Evolutionary conservation across 2,888 invertebrate species (phyloP).

Genomic region (Dicycla oo): DNA sequence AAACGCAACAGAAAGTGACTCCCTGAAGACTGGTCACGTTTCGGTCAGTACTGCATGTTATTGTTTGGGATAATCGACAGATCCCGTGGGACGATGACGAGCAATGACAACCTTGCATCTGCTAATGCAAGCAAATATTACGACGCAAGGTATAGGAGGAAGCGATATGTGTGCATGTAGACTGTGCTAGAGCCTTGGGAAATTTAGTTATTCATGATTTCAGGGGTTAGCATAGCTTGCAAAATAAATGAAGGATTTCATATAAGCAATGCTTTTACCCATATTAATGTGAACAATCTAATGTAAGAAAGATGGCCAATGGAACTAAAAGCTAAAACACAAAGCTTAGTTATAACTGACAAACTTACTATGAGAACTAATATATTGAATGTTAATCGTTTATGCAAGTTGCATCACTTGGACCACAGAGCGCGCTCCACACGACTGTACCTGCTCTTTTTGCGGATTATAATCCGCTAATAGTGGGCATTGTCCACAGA

Average conservation of each 20-base stretch:
- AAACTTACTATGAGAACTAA: neutral
- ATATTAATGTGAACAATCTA: neutral
- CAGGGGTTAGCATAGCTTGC: neutral
- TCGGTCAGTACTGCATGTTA: conserved; percentile 65
- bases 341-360: neutral
- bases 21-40: conserved; percentile 69
- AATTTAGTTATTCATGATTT: neutral
- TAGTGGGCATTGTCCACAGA: conserved; percentile 89
- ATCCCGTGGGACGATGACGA: conserved; percentile 75
- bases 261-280: neutral
- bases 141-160: conserved; percentile 27
- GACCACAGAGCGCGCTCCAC: conserved; percentile 58
- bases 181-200: neutral
- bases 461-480: conserved; percentile 88
- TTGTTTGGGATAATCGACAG: conserved; percentile 77
- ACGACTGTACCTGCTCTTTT: conserved; percentile 87
- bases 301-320: neutral
- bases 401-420: conserved; percentile 51
- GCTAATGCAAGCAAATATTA: conserved; percentile 79
- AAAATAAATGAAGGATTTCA: neutral
- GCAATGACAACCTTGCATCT: conserved; percentile 81
- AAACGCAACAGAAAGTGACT: conserved; percentile 71
- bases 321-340: neutral
- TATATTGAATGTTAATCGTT: neutral
- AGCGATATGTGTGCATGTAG: conserved; percentile 25